A percentile compares a stretch with the other conserved stretches of the same genome.
phyloP scores from a whole-genome alignment of 2,113 vertebrate genomes.

The Notothenia coriiceps region DNA sequence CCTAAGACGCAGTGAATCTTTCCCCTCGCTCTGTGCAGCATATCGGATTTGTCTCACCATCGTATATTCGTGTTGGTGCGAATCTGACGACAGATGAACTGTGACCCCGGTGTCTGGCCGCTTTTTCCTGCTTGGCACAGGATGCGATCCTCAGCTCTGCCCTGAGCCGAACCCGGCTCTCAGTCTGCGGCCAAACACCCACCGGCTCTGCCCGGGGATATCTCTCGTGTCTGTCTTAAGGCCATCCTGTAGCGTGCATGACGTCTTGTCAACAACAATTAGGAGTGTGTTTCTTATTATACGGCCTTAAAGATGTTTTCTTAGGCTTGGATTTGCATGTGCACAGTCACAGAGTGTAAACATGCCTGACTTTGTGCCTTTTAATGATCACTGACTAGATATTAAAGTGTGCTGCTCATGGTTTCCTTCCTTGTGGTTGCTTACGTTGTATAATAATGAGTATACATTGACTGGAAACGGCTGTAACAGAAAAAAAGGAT shows the following conservation, averaged over 20 bases:
- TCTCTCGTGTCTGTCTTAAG: conserved; percentile 54
- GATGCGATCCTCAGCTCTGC: conserved; percentile 53
- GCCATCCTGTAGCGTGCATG: conserved; percentile 20
- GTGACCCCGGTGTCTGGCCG: conserved; percentile 65
- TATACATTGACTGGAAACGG: not conserved
- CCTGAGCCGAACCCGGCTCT: conserved; percentile 56
- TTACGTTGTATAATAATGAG: not conserved
- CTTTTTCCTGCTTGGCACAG: conserved; percentile 66
- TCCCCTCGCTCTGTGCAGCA: conserved; percentile 41
- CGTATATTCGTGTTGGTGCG: conserved; percentile 47
- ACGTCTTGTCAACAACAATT: conserved; percentile 36
- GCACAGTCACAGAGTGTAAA: conserved; percentile 45
- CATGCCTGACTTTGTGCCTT: conserved; percentile 19
- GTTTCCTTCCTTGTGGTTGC: too few relatives aligned
- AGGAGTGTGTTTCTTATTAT: conserved; percentile 11
- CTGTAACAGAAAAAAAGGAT: conserved; percentile 6
- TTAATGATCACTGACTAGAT: conserved; percentile 32
- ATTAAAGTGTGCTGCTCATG: conserved; percentile 30
- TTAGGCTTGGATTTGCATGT: conserved; percentile 35
- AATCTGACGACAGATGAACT: conserved; percentile 60
- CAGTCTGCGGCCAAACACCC: conserved; percentile 57
- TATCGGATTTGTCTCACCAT: conserved; percentile 63
- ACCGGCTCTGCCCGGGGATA: conserved; percentile 47
- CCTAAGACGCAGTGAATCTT: conserved; percentile 40
- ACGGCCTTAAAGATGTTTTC: conserved; percentile 20